Evolutionary conservation across 2,113 vertebrate species (phyloP).

Genomic region (Pterocles orientalis): DNA sequence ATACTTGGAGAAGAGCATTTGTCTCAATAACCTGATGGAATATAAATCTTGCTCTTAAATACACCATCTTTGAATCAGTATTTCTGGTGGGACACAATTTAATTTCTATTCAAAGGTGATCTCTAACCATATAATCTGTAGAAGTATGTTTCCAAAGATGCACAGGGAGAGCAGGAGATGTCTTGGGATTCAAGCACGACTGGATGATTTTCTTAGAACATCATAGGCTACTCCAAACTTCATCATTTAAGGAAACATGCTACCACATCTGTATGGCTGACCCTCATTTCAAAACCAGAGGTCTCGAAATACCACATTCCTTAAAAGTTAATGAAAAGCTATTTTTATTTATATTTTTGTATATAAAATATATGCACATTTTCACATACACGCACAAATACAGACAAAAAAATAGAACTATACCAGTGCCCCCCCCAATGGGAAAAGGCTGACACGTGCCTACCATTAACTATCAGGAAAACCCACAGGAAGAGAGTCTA

Average conservation of each 20-base stretch:
- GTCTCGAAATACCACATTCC: not conserved
- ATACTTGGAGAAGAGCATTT: not conserved
- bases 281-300: not conserved
- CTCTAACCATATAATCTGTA: not conserved
- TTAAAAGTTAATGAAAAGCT: not conserved
- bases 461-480: not conserved
- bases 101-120: not conserved
- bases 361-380: not conserved
- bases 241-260: not conserved
- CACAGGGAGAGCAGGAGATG: not conserved
- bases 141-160: not conserved
- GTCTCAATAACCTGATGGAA: not conserved
- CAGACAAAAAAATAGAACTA: not conserved
- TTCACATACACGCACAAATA: not conserved
- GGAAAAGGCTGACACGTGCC: not conserved
- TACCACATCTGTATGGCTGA: not conserved
- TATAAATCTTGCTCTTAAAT: not conserved
- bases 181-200: not conserved
- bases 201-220: not conserved
- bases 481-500: not conserved
- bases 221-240: not conserved
- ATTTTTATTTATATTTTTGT: not conserved
- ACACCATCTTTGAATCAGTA: not conserved
- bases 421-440: accelerated
- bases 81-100: not conserved